Conservation (phyloP, 2,888 invertebrate genomes). For the Clusia tigrina region DNA sequence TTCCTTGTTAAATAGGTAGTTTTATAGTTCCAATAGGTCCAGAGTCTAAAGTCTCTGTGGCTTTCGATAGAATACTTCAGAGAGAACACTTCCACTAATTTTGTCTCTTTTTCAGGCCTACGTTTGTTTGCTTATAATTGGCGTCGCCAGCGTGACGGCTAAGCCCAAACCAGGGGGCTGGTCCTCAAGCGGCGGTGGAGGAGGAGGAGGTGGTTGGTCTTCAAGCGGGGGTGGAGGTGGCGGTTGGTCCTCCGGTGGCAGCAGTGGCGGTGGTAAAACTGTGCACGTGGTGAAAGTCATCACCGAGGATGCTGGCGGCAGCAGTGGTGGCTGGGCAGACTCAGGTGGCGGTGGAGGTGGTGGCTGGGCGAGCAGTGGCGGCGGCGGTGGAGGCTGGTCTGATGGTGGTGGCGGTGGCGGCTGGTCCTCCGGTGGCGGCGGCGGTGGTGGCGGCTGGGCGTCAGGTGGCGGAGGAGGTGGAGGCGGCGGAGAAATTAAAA, state of each 20-base stretch:
- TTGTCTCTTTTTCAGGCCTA: constrained; percentile 46
- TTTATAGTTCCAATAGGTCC: no score
- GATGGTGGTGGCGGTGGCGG: constrained; percentile 39
- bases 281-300: constrained; percentile 40
- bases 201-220: constrained; percentile 47
- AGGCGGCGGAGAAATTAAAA: constrained; percentile 41
- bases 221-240: constrained; percentile 41
- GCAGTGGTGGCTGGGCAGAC: constrained; percentile 29
- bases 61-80: no score
- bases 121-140: constrained; percentile 57
- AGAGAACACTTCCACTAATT: no score
- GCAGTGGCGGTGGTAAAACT: constrained; percentile 36
- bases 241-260: constrained; percentile 32
- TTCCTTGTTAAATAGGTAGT: no score
- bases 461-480: constrained; percentile 43
- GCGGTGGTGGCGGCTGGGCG: constrained; percentile 49
- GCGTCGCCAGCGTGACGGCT: constrained; percentile 56
- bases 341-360: constrained; percentile 38
- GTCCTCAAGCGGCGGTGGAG: constrained; percentile 38
- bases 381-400: constrained; percentile 26
- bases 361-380: constrained; percentile 37
- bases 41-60: no score
- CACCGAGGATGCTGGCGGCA: constrained; percentile 39
- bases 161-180: constrained; percentile 57
- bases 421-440: constrained; percentile 31